phyloP scores from a whole-genome alignment of 2,888 invertebrate species.

The Abscondita cerata region DNA sequence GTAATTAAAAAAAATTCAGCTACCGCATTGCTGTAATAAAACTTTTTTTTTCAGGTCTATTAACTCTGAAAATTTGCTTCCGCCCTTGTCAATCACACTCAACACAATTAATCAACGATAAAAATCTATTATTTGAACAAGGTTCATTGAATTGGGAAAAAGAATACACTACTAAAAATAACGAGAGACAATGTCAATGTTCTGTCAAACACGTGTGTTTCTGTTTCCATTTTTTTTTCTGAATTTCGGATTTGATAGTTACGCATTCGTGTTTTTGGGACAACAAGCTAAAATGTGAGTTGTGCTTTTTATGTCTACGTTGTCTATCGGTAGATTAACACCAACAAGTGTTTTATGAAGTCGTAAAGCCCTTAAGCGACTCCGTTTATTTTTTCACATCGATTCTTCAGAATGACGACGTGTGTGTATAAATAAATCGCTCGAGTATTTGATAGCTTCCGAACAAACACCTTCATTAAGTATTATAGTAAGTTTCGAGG shows the following conservation, averaged over 20 bases:
- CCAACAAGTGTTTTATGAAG: constrained; percentile 12
- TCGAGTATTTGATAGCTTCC: too few relatives aligned
- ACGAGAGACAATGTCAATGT: constrained; percentile 1
- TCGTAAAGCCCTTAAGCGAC: constrained; percentile 2
- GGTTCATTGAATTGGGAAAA: too few relatives aligned
- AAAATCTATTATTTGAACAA: too few relatives aligned
- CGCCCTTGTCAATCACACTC: too few relatives aligned
- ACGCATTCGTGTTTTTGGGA: background rate
- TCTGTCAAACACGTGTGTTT: constrained; percentile 6
- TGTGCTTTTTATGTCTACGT: constrained; percentile 3
- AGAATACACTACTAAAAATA: background rate
- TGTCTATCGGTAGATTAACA: constrained; percentile 7
- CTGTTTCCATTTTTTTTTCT: background rate
- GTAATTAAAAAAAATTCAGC: background rate
- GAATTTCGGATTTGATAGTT: too few relatives aligned
- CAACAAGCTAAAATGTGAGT: background rate
- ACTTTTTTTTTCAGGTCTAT: constrained; percentile 4
- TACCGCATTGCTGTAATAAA: background rate
- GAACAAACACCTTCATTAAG: too few relatives aligned
- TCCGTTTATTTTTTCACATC: constrained; percentile 5
- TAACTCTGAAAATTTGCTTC: too few relatives aligned
- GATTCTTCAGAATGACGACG: constrained; percentile 1
- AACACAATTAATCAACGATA: too few relatives aligned
- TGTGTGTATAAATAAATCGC: constrained; percentile 2
- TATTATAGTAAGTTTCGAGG: too few relatives aligned